These are phyloP conservation scores for Actenoides hombroni DNA, from an alignment of 2,113 vertebrate species.

Conservation along the genomic window DNA sequence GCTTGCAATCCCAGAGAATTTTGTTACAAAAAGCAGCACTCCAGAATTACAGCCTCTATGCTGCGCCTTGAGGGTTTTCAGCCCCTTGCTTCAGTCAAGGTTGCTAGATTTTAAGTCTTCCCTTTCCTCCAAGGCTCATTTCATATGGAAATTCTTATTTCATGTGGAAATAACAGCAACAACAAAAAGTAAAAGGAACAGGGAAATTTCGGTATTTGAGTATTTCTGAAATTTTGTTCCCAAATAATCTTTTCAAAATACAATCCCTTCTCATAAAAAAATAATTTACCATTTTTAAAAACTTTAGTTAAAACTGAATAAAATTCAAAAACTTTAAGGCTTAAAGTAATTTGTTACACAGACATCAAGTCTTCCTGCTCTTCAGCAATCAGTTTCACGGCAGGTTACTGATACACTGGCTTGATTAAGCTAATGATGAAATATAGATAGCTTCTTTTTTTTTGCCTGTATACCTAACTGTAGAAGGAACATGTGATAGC, in stretches of 20 bases:
- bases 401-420: conserved; percentile 57
- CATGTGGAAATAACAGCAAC: neutral
- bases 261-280: neutral
- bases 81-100: neutral
- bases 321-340: neutral
- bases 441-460: conserved; percentile 41
- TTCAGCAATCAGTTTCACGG: conserved; percentile 69
- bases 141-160: neutral
- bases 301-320: neutral
- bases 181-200: neutral
- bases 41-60: neutral
- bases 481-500: conserved; percentile 13
- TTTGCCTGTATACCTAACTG: neutral
- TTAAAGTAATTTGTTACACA: conserved; percentile 39
- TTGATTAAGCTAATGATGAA: conserved; percentile 74
- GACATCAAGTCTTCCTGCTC: conserved; percentile 29
- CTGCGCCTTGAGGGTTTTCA: neutral
- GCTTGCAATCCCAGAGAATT: neutral
- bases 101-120: neutral
- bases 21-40: neutral
- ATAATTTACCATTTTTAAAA: neutral
- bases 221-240: neutral
- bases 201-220: neutral
- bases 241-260: neutral
- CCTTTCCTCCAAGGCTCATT: neutral